phyloP scores from a whole-genome alignment of 35 echinoderm and acorn worm genomes.

The Lytechinus variegatus region DNA sequence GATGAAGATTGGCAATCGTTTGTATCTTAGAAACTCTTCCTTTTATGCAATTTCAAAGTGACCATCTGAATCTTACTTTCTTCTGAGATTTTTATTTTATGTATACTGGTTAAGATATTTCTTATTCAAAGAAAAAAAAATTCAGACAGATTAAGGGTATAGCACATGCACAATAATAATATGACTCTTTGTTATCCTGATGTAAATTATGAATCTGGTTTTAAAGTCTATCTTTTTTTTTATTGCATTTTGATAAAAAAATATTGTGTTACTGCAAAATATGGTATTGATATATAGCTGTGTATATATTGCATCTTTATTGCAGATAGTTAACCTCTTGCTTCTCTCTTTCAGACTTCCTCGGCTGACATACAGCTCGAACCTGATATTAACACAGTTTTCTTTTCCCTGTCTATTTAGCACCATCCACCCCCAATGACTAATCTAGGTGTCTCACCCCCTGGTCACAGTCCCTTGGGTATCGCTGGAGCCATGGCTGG shows the following conservation, averaged over 20 bases:
- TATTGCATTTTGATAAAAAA: background rate
- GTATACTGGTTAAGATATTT: background rate
- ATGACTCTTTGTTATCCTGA: background rate
- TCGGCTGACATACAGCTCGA: background rate
- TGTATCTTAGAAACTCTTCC: too few relatives aligned
- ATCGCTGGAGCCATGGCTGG: background rate
- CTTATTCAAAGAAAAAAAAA: background rate
- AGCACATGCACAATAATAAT: background rate
- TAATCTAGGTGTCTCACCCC: conserved; percentile 50
- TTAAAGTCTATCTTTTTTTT: background rate
- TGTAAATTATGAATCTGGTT: background rate
- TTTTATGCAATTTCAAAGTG: too few relatives aligned
- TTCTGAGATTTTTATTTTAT: too few relatives aligned
- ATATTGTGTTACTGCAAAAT: background rate
- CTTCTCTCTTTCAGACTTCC: background rate
- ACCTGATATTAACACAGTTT: conserved; percentile 39
- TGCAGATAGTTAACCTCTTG: background rate
- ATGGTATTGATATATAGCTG: background rate
- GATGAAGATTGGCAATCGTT: background rate
- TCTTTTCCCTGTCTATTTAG: conserved; percentile 52
- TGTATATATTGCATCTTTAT: background rate
- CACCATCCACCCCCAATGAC: conserved; percentile 53
- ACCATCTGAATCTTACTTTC: too few relatives aligned
- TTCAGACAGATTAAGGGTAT: background rate
- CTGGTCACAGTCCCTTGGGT: background rate